Percentiles rank a stretch among this genome's conserved stretches.
phyloP scores from a whole-genome alignment of 1,140 invertebrate species.

The Mycetomoellerius zeteki region DNA sequence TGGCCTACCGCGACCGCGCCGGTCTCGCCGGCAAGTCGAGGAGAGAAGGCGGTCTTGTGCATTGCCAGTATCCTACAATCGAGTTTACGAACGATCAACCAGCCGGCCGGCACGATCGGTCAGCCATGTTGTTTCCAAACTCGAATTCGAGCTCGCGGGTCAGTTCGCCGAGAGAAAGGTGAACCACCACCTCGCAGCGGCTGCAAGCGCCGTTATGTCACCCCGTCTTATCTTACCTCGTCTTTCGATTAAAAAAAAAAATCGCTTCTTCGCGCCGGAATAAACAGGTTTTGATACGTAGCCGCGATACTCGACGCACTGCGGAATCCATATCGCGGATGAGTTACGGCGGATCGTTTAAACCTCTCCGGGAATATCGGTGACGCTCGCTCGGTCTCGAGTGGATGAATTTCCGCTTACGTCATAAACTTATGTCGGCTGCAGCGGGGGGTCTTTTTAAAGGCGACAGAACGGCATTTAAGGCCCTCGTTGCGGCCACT shows the following conservation, averaged over 20 bases:
- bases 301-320: not conserved
- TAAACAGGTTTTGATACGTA: slow-evolving; percentile 33
- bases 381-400: slow-evolving; percentile 37
- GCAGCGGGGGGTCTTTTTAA: not conserved
- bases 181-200: slow-evolving; percentile 23
- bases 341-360: slow-evolving; percentile 18
- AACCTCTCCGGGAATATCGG: slow-evolving; percentile 44
- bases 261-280: slow-evolving; percentile 11
- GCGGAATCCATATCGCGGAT: slow-evolving; percentile 20
- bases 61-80: slow-evolving; percentile 61
- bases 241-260: slow-evolving; percentile 8
- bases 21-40: not conserved
- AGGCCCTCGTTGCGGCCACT: not conserved
- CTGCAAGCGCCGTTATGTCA: slow-evolving; percentile 52
- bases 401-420: slow-evolving; percentile 49
- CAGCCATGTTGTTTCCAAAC: slow-evolving; percentile 71
- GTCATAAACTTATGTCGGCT: slow-evolving; percentile 27
- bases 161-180: slow-evolving; percentile 69
- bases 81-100: slow-evolving; percentile 61
- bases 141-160: slow-evolving; percentile 69
- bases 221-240: slow-evolving; percentile 11
- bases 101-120: slow-evolving; percentile 53
- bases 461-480: slow-evolving; percentile 15
- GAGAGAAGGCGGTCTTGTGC: slow-evolving; percentile 60
- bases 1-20: too few relatives aligned